phyloP scores from a whole-genome alignment of 2,797 vertebrate genomes.

The Macropodus opercularis region DNA sequence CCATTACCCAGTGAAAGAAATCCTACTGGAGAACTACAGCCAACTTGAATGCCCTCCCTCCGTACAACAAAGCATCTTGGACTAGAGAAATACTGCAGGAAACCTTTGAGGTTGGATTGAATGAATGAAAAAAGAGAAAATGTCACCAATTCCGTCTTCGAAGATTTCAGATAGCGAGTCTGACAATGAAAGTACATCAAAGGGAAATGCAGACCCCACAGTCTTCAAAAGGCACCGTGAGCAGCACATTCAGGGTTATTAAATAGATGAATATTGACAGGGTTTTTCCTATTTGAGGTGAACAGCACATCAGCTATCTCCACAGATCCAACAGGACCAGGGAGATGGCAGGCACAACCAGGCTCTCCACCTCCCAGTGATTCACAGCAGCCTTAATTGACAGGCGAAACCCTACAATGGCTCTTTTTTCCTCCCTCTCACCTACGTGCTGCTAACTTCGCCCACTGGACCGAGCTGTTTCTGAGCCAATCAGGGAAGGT shows the following conservation, averaged over 20 bases:
- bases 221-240: conserved; percentile 80
- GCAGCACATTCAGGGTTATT: conserved; percentile 80
- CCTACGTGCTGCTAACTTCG: conserved; percentile 62
- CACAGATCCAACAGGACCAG: conserved; percentile 69
- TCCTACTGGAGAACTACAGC: conserved; percentile 62
- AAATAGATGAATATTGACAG: conserved; percentile 84
- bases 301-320: conserved; percentile 72
- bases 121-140: conserved; percentile 81
- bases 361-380: conserved; percentile 60
- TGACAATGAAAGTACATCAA: conserved; percentile 82
- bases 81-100: conserved; percentile 70
- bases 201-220: conserved; percentile 79
- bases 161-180: conserved; percentile 80
- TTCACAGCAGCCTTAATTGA: conserved; percentile 75
- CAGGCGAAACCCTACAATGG: conserved; percentile 62
- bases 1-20: conserved; percentile 70
- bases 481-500: conserved; percentile 76
- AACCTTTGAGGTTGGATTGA: conserved; percentile 84
- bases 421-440: neutral
- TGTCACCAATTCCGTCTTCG: conserved; percentile 80
- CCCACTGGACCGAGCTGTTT: conserved; percentile 66
- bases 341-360: conserved; percentile 58
- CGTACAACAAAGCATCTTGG: conserved; percentile 76
- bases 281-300: conserved; percentile 73
- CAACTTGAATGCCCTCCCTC: conserved; percentile 61